A percentile compares a stretch with the other conserved stretches of the same genome.
These are phyloP conservation scores for Amiota communis DNA, from an alignment of 2,888 invertebrate genomes.

Conservation along the genomic window DNA sequence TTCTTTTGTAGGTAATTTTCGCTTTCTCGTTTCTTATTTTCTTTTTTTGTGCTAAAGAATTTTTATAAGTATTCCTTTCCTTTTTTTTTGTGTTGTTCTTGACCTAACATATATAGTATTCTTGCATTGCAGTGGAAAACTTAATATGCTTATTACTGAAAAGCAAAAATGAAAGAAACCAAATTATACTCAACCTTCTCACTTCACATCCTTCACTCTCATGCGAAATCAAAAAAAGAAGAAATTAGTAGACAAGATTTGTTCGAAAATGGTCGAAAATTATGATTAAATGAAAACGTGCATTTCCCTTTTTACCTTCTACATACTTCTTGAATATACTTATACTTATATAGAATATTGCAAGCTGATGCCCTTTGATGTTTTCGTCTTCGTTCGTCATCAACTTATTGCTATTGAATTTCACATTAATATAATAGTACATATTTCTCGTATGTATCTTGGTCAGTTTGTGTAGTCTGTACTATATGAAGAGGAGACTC, in stretches of 20 bases:
- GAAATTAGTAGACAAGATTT: not conserved
- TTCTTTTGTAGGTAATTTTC: constrained; percentile 19
- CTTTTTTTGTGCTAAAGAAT: not conserved
- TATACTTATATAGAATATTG: not conserved
- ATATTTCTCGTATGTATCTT: constrained; percentile 1
- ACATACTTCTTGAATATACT: too few species aligned
- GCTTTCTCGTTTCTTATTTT: constrained; percentile 20
- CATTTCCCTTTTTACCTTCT: constrained; percentile 11
- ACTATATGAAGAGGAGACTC: not conserved
- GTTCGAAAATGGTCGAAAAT: constrained; percentile 29
- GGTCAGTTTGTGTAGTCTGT: constrained; percentile 7
- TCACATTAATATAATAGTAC: not conserved
- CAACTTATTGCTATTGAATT: constrained; percentile 6
- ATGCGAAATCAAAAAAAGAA: not conserved
- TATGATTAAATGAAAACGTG: constrained; percentile 43
- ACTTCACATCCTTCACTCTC: not conserved
- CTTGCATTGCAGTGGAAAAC: not conserved
- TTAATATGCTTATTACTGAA: constrained; percentile 1
- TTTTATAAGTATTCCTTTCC: too few species aligned
- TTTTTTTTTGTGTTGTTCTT: too few species aligned
- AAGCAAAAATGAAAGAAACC: not conserved
- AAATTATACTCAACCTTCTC: not conserved
- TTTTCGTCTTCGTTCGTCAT: not conserved
- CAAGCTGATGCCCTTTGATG: not conserved
- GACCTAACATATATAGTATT: not conserved